These are phyloP conservation scores for Lasioglossum baleicum DNA, from an alignment of 1,140 invertebrate species.

Conservation along the genomic window DNA sequence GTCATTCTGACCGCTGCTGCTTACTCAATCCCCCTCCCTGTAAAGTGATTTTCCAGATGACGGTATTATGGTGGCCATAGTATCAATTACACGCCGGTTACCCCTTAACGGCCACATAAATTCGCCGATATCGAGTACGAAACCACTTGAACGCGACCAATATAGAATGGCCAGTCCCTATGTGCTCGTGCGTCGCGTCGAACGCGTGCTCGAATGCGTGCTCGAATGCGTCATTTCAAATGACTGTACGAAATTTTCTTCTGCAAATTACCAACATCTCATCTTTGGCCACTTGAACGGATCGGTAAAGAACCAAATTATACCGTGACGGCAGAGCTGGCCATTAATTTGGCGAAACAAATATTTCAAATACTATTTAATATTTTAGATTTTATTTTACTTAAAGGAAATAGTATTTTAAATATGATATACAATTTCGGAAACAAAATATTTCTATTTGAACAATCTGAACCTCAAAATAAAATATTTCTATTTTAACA, in stretches of 20 bases:
- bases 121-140: conserved; percentile 19
- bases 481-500: too few relatives aligned
- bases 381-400: too few relatives aligned
- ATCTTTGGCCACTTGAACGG: too few relatives aligned
- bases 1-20: background rate
- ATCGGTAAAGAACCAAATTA: too few relatives aligned
- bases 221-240: background rate
- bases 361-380: too few relatives aligned
- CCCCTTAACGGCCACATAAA: conserved; percentile 23
- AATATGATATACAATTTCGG: too few relatives aligned
- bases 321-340: too few relatives aligned
- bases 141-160: conserved; percentile 26
- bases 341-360: too few relatives aligned
- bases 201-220: background rate
- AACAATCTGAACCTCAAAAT: too few relatives aligned
- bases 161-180: conserved; percentile 8
- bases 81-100: conserved; percentile 30
- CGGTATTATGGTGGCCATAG: conserved; percentile 7
- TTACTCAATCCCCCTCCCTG: background rate
- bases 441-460: too few relatives aligned
- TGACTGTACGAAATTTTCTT: background rate
- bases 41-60: conserved; percentile 11
- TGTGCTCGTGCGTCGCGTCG: background rate
- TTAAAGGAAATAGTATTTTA: too few relatives aligned
- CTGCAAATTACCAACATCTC: background rate